Evolutionary conservation across 2,888 invertebrate genomes (phyloP).

Genomic region (Tinea semifulvella): DNA sequence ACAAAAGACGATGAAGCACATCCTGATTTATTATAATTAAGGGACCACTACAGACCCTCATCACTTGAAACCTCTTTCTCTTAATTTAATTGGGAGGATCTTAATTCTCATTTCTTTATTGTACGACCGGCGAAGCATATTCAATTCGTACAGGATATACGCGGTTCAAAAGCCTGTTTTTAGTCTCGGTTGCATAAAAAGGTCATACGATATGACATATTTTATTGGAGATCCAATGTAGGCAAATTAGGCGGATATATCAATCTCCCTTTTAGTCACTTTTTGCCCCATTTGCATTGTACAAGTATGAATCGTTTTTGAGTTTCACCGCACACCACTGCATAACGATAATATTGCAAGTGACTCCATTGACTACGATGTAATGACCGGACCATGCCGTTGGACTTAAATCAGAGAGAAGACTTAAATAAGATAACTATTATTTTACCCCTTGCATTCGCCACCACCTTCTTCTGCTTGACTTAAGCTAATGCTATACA

Average conservation of each 20-base stretch:
- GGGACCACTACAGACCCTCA: slow-evolving; percentile 40
- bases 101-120: slow-evolving; percentile 40
- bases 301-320: slow-evolving; percentile 5
- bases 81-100: slow-evolving; percentile 48
- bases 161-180: slow-evolving; percentile 52
- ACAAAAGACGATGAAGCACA: slow-evolving; percentile 14
- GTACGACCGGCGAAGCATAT: slow-evolving; percentile 16
- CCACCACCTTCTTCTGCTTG: no score
- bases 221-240: slow-evolving; percentile 47
- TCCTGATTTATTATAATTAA: slow-evolving; percentile 19
- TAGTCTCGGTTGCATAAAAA: slow-evolving; percentile 43
- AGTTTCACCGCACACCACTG: slow-evolving; percentile 9
- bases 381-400: not conserved
- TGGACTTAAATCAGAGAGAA: not conserved
- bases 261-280: slow-evolving; percentile 40
- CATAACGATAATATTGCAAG: slow-evolving; percentile 9
- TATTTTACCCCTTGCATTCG: no score
- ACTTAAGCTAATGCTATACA: no score
- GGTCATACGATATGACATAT: slow-evolving; percentile 59
- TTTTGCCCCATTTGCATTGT: slow-evolving; percentile 23
- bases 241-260: slow-evolving; percentile 65
- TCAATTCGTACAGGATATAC: slow-evolving; percentile 50
- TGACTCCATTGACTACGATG: no score
- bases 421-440: no score
- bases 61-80: slow-evolving; percentile 47